These are phyloP conservation scores for Rhagium mordax DNA, from an alignment of 2,888 invertebrate species.

Conservation along the genomic window DNA sequence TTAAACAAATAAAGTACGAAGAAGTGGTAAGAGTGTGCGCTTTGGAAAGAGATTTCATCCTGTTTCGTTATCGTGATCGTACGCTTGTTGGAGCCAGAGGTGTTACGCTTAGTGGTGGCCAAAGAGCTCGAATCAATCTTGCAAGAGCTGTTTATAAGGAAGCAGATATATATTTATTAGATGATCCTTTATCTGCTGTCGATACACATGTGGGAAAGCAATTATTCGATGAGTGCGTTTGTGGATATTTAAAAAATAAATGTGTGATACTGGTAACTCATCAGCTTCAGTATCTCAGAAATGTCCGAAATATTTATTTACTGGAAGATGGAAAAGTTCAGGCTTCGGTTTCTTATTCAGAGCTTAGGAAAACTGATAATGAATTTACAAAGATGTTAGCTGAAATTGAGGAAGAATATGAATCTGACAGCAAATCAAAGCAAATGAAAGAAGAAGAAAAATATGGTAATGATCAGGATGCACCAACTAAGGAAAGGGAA, in stretches of 20 bases:
- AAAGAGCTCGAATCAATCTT: conserved; percentile 89
- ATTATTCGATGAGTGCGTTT: conserved; percentile 86
- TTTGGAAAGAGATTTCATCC: conserved; percentile 79
- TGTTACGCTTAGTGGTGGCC: conserved; percentile 82
- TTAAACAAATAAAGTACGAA: conserved; percentile 78
- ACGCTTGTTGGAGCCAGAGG: conserved; percentile 85
- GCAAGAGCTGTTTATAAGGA: conserved; percentile 88
- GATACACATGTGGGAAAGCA: conserved; percentile 90
- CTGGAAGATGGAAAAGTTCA: conserved; percentile 73
- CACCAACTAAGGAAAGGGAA: conserved; percentile 71
- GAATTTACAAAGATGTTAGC: conserved; percentile 77
- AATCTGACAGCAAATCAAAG: conserved; percentile 57
- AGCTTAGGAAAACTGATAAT: conserved; percentile 79
- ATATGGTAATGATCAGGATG: conserved; percentile 28
- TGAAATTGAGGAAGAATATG: conserved; percentile 52
- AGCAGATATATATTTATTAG: conserved; percentile 87
- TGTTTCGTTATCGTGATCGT: conserved; percentile 84
- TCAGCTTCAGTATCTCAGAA: conserved; percentile 78
- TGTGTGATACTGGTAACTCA: conserved; percentile 83
- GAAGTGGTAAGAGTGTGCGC: conserved; percentile 80
- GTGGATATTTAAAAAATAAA: conserved; percentile 76
- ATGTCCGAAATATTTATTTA: conserved; percentile 72
- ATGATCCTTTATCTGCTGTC: conserved; percentile 92
- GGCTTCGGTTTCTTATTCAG: conserved; percentile 78
- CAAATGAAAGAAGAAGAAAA: conserved; percentile 61